Evolutionary conservation across 2,113 vertebrate species (phyloP).

Genomic region (Clarias macrocephalus): DNA sequence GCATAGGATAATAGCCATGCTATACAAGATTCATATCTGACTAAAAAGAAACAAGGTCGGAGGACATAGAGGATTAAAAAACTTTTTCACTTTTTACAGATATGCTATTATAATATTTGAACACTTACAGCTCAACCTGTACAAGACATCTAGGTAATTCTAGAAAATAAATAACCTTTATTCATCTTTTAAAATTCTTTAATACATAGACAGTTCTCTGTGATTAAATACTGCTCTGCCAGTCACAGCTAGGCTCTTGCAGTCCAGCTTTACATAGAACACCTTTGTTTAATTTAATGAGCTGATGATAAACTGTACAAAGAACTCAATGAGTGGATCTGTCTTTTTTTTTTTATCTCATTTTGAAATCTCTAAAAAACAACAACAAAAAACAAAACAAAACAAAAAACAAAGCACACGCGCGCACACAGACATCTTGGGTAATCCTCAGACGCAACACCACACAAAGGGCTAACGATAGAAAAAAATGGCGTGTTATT

Average conservation of each 20-base stretch:
- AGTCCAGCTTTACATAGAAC: conserved; percentile 68
- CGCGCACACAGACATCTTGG: conserved; percentile 22
- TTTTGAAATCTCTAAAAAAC: conserved; percentile 66
- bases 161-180: conserved; percentile 75
- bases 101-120: conserved; percentile 74
- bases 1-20: conserved; percentile 99
- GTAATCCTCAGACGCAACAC: conserved; percentile 68
- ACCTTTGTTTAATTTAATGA: conserved; percentile 59
- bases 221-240: conserved; percentile 74
- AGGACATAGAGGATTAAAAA: conserved; percentile 72
- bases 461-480: conserved; percentile 65
- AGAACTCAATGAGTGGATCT: conserved; percentile 66
- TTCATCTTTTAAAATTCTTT: conserved; percentile 64
- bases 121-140: conserved; percentile 96
- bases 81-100: conserved; percentile 71
- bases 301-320: conserved; percentile 78
- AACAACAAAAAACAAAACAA: not conserved
- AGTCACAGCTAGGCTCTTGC: conserved; percentile 68
- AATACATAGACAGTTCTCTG: conserved; percentile 74
- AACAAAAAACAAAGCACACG: not conserved
- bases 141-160: conserved; percentile 84
- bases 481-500: conserved; percentile 67
- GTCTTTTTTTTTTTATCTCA: conserved; percentile 42
- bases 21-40: conserved; percentile 71
- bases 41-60: conserved; percentile 78